These are phyloP conservation scores for Pandion haliaetus DNA, from an alignment of 2,113 vertebrate species.

Conservation along the genomic window DNA sequence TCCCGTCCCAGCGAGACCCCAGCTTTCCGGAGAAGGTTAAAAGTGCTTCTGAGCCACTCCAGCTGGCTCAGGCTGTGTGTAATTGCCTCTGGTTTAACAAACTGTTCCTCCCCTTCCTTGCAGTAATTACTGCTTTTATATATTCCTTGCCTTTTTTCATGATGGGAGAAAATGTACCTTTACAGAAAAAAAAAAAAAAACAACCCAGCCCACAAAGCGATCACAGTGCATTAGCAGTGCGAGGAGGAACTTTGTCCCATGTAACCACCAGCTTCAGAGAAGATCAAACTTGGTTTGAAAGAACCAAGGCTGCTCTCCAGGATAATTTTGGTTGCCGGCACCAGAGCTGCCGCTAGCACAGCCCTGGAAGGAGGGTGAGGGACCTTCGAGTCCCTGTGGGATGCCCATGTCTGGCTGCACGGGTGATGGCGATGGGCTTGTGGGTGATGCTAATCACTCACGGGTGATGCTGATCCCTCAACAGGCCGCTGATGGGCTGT, in stretches of 20 bases:
- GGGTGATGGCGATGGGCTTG: background rate
- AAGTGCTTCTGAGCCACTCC: background rate
- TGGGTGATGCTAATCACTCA: background rate
- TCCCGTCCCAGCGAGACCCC: background rate
- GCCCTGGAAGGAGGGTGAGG: background rate
- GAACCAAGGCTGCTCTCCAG: too few species aligned
- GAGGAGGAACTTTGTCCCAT: background rate
- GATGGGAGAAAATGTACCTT: background rate
- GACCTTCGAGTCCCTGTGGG: background rate
- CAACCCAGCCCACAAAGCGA: background rate
- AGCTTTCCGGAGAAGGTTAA: background rate
- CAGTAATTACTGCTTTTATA: background rate
- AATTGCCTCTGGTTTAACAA: background rate
- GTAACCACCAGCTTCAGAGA: background rate
- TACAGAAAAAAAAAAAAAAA: too few species aligned
- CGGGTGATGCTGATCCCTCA: background rate
- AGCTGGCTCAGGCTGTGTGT: background rate
- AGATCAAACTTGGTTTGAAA: background rate
- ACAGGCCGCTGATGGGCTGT: too few species aligned
- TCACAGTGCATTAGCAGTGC: rapidly evolving
- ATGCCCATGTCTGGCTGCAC: background rate
- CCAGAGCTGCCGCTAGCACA: background rate
- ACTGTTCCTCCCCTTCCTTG: background rate
- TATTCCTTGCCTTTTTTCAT: background rate
- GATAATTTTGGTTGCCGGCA: background rate